phyloP scores from a whole-genome alignment of 2,113 vertebrate species.

The Arvicanthis niloticus region DNA sequence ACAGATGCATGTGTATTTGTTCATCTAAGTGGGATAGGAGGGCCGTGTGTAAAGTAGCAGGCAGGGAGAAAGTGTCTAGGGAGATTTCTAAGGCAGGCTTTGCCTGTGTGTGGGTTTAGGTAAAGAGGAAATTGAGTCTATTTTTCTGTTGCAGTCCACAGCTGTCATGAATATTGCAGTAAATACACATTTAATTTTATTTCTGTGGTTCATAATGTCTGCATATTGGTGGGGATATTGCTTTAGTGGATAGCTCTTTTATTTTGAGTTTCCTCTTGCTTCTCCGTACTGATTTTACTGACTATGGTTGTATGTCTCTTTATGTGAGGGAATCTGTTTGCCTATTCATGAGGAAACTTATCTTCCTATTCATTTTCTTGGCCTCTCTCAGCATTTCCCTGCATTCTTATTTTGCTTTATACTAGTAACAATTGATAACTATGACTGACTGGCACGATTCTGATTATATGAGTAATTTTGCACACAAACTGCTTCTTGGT shows the following conservation, averaged over 20 bases:
- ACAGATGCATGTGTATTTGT: not conserved
- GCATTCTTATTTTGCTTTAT: constrained; percentile 52
- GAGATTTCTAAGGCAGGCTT: not conserved
- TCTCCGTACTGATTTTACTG: constrained; percentile 51
- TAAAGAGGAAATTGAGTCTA: constrained; percentile 35
- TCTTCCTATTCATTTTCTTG: constrained; percentile 44
- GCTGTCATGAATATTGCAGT: constrained; percentile 26
- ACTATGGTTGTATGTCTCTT: not conserved
- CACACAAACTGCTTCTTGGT: constrained; percentile 47
- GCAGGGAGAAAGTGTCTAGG: not conserved
- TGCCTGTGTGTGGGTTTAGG: not conserved
- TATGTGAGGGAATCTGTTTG: constrained; percentile 63
- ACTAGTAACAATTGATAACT: constrained; percentile 65
- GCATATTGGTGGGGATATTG: constrained; percentile 9
- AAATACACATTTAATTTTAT: constrained; percentile 17
- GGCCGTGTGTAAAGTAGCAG: not conserved
- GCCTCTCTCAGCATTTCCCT: constrained; percentile 12
- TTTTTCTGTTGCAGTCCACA: constrained; percentile 36
- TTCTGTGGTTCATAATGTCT: constrained; percentile 29
- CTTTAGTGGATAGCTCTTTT: constrained; percentile 40
- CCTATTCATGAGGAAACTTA: constrained; percentile 60
- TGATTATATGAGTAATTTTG: constrained; percentile 65
- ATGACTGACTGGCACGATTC: constrained; percentile 33
- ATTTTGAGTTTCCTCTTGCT: constrained; percentile 34
- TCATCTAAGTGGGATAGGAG: not conserved